Conservation (phyloP, 2,797 vertebrate genomes). For the Gallinago nigripennis region DNA sequence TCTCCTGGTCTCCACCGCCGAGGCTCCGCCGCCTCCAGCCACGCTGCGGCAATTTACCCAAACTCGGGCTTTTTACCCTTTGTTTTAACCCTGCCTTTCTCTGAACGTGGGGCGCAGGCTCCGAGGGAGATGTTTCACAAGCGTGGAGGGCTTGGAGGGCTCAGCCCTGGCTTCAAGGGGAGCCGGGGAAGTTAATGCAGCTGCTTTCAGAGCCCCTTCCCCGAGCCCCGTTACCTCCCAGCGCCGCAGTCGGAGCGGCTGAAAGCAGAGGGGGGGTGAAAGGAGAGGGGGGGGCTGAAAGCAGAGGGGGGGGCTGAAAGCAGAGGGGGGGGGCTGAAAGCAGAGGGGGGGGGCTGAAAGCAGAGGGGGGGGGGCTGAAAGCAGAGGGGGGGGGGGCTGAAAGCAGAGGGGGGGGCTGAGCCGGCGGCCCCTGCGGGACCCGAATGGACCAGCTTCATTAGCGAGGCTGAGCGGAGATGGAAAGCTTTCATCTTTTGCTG, state of each 20-base stretch:
- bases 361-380: not conserved
- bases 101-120: not conserved
- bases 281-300: no score
- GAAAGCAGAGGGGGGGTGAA: not conserved
- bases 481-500: not conserved
- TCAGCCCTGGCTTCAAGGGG: not conserved
- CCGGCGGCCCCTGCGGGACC: not conserved
- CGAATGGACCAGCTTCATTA: not conserved
- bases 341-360: not conserved
- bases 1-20: accelerated
- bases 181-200: not conserved
- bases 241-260: not conserved
- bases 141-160: not conserved
- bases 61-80: not conserved
- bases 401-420: not conserved
- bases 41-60: not conserved
- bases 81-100: not conserved
- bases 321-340: not conserved
- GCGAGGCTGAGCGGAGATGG: not conserved
- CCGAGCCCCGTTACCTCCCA: accelerated
- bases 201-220: not conserved
- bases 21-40: not conserved
- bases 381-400: not conserved
- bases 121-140: not conserved
- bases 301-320: no score